These are phyloP conservation scores for Acronicta leporina DNA, from an alignment of 2,888 invertebrate species.

Conservation along the genomic window DNA sequence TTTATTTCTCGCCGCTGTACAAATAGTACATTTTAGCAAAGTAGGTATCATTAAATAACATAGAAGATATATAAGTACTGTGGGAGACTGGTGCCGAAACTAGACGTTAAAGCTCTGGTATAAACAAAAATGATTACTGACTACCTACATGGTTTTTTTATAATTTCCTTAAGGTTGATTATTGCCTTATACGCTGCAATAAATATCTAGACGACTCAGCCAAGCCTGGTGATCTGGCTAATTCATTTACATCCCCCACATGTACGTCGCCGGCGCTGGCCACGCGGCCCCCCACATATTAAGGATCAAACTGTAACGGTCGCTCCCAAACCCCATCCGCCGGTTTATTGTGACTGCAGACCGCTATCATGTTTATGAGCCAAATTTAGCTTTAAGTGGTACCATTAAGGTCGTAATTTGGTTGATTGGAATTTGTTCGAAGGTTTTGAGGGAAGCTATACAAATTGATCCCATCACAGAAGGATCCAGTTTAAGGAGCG, in stretches of 20 bases:
- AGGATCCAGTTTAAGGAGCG: slow-evolving; percentile 62
- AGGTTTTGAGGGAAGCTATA: slow-evolving; percentile 73
- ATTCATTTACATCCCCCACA: slow-evolving; percentile 5
- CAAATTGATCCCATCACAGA: slow-evolving; percentile 80
- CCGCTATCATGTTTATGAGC: slow-evolving; percentile 54
- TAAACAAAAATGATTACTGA: no score
- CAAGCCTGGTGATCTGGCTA: neutral
- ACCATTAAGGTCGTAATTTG: slow-evolving; percentile 70
- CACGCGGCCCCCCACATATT: slow-evolving; percentile 42
- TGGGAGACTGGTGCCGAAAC: no score
- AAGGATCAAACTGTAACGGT: slow-evolving; percentile 67
- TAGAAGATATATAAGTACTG: no score
- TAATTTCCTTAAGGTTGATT: no score
- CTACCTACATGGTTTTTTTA: no score
- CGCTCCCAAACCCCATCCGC: slow-evolving; percentile 67
- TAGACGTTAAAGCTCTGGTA: no score
- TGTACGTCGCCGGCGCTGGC: slow-evolving; percentile 27
- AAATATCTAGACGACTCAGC: slow-evolving; percentile 14
- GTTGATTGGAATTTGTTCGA: slow-evolving; percentile 55
- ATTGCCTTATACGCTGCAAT: neutral
- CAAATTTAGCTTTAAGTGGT: slow-evolving; percentile 67
- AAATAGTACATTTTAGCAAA: no score
- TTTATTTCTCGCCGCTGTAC: no score
- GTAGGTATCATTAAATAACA: no score
- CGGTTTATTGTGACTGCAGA: slow-evolving; percentile 73